Evolutionary conservation across 2,888 invertebrate genomes (phyloP), one percentile per base, ranked within the genome.

Genomic region (Mesoligia furuncula): DNA sequence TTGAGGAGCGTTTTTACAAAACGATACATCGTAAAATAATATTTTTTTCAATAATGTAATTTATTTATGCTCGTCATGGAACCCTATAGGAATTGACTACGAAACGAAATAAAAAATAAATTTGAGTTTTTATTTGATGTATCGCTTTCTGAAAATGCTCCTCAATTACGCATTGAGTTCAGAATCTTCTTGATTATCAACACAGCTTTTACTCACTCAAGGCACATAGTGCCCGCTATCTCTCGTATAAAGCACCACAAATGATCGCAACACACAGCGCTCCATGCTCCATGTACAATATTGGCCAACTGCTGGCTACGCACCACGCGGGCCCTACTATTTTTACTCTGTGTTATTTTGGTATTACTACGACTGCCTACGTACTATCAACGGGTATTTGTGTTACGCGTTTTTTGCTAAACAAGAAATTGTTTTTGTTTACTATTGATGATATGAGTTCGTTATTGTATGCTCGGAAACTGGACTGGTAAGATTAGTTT

Each of bases 271-370:
- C 77, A 77, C 75, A 83, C 81, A 85, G 79, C 66, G 77, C 81
- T 75, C 84, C 73, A 79, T 88, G 77, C 81, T 75, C 84, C 73
- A 79, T 88, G 88, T 81, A 79, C 74, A 80, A 85, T 76, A 88
- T 88, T 89, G 82, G 87, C 86, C 83, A 84, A 88, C 85, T 81
- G 78, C 74, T 85, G 74, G 82, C 79, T 76, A 74, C 81, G 81
- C 87, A 83, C 78, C 73, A 77, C 80, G 42, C 75, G 81, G 71
- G 69, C 82, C 83, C 80, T 80, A 86, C 88, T 70, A 81, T 81
- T 79, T 85, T 76, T 79, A 77, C 68, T 75, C 73, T 61, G 59
- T 68, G 68, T 62, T 80, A 81, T 81, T 84, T 80, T 64, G 42
- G 82, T 73, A 67, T 70, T 73, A 80, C 84, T 71, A 68, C 39